These are phyloP conservation scores for Lagopus leucura DNA, from an alignment of 2,113 vertebrate genomes.

Conservation along the genomic window DNA sequence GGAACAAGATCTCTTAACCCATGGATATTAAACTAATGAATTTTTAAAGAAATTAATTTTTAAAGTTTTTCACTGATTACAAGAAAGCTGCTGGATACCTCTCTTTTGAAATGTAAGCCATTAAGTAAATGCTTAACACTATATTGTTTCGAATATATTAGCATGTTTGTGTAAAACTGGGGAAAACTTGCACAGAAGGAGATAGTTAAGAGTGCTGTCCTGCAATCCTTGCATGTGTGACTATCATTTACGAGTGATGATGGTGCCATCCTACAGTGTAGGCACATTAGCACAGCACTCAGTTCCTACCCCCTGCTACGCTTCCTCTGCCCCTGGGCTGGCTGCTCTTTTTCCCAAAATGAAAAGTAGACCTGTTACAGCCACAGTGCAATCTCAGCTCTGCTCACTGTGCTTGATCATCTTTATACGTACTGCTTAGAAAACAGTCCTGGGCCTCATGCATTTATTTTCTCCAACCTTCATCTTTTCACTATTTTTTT, in stretches of 20 bases:
- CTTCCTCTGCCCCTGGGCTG: background rate
- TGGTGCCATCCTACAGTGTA: background rate
- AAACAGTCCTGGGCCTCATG: background rate
- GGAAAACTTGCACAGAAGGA: background rate
- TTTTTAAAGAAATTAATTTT: background rate
- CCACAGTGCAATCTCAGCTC: background rate
- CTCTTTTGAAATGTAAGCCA: background rate
- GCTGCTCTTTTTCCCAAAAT: background rate
- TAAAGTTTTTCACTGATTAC: background rate
- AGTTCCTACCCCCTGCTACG: background rate
- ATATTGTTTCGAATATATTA: background rate
- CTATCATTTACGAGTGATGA: background rate
- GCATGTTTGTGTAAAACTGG: background rate
- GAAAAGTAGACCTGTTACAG: background rate
- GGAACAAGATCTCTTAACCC: background rate
- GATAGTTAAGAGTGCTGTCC: background rate
- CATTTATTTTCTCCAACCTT: background rate
- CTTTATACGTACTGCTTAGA: background rate
- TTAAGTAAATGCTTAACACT: background rate
- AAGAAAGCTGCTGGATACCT: background rate
- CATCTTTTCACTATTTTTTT: background rate
- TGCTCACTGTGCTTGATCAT: accelerated
- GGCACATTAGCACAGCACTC: accelerated
- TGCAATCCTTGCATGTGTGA: background rate
- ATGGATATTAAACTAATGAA: background rate